Conservation (phyloP, 1,140 invertebrate genomes). For the Delia radicum region DNA sequence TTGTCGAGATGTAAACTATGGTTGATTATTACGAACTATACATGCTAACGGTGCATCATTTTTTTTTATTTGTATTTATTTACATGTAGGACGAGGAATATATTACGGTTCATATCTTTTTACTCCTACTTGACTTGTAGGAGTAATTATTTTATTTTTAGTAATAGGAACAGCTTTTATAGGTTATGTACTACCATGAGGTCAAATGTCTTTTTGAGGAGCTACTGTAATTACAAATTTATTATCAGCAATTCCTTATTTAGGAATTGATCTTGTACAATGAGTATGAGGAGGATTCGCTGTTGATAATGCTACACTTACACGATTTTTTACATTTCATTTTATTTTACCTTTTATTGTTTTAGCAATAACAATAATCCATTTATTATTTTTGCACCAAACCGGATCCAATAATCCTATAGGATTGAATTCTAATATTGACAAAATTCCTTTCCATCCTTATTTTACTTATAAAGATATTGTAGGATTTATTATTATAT, state of each 20-base stretch:
- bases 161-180: slow-evolving; percentile 36
- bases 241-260: slow-evolving; percentile 66
- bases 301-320: slow-evolving; percentile 68
- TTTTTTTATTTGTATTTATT: slow-evolving; percentile 59
- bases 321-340: slow-evolving; percentile 71
- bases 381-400: slow-evolving; percentile 65
- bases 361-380: no score
- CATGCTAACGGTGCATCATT: slow-evolving; percentile 63
- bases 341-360: slow-evolving; percentile 71
- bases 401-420: slow-evolving; percentile 64
- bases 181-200: slow-evolving; percentile 70
- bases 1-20: slow-evolving; percentile 60
- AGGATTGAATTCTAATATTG: slow-evolving; percentile 62
- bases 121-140: neutral
- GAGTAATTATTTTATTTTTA: slow-evolving; percentile 1
- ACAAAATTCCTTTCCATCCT: slow-evolving; percentile 65
- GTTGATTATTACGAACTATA: slow-evolving; percentile 60
- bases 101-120: slow-evolving; percentile 60
- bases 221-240: slow-evolving; percentile 73
- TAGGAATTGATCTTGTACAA: slow-evolving; percentile 62
- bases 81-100: slow-evolving; percentile 59
- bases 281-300: slow-evolving; percentile 71
- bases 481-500: slow-evolving; percentile 60
- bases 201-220: slow-evolving; percentile 73
- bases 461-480: slow-evolving; percentile 65